Conservation (phyloP, 2,888 invertebrate genomes). For the Drosophila pseudotalamancana region DNA sequence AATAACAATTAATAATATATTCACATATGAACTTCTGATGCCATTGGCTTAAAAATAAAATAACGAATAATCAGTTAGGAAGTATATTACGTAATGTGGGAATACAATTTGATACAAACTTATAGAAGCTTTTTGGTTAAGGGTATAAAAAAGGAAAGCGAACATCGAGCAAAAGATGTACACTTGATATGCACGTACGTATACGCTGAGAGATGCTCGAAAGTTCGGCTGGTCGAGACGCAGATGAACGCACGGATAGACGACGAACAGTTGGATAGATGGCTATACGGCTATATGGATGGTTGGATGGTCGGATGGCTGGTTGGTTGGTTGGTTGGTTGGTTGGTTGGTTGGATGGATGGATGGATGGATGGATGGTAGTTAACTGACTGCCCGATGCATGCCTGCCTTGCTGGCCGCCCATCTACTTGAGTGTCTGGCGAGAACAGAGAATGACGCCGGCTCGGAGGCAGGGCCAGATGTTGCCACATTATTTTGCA, state of each 20-base stretch:
- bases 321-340: conserved; percentile 36
- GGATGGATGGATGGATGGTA: conserved; percentile 48
- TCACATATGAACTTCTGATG: too few relatives aligned
- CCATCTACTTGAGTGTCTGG: conserved; percentile 74
- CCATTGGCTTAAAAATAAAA: too few relatives aligned
- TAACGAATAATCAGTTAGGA: background rate
- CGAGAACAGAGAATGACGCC: conserved; percentile 56
- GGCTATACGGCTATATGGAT: conserved; percentile 35
- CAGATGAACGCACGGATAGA: conserved; percentile 66
- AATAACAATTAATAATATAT: too few relatives aligned
- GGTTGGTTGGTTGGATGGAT: conserved; percentile 38
- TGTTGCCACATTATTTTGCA: conserved; percentile 73
- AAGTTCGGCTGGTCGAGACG: conserved; percentile 63
- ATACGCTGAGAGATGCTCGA: conserved; percentile 52
- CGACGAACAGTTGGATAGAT: conserved; percentile 41
- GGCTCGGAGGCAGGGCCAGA: conserved; percentile 42
- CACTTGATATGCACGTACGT: conserved; percentile 61
- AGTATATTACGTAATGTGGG: background rate
- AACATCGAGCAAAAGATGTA: conserved; percentile 60
- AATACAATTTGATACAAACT: conserved; percentile 3
- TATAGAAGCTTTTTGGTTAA: background rate
- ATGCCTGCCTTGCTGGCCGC: conserved; percentile 11
- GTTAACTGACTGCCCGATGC: conserved; percentile 53
- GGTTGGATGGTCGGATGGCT: conserved; percentile 46
- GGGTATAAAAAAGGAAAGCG: conserved; percentile 34